A percentile compares a stretch with the other conserved stretches of the same genome.
Conservation (phyloP, 2,797 vertebrate species). For the Crocodylus rhombifer region DNA sequence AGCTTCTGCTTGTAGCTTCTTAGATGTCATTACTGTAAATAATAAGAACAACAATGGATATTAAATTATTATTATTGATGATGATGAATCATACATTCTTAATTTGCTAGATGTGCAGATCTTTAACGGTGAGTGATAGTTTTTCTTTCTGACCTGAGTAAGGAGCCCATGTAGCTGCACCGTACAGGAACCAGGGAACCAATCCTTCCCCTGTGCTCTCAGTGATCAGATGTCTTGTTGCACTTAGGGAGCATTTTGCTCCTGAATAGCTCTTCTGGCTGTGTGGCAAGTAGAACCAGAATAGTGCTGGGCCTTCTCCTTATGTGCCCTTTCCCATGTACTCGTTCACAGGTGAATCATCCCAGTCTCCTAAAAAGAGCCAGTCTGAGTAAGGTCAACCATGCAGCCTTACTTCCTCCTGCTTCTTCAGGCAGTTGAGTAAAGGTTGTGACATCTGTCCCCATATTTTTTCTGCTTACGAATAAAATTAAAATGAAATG, state of each 20-base stretch:
- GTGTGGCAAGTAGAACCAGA: neutral
- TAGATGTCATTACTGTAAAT: constrained; percentile 16
- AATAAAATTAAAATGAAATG: neutral
- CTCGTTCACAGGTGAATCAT: neutral
- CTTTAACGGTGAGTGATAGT: neutral
- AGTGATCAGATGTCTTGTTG: neutral
- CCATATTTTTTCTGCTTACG: neutral
- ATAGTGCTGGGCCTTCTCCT: neutral
- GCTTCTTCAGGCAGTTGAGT: neutral
- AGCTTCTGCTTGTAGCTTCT: constrained; percentile 19
- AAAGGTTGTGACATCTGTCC: neutral
- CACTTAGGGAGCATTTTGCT: neutral
- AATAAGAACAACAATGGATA: neutral
- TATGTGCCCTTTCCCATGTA: neutral
- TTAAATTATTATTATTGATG: neutral
- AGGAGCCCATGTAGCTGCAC: neutral
- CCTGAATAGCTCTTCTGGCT: neutral
- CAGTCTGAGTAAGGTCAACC: neutral
- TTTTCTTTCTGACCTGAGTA: neutral
- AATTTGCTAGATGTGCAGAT: neutral
- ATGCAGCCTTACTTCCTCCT: neutral
- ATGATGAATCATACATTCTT: too few species aligned
- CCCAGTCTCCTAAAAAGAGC: neutral
- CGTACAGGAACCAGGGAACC: neutral
- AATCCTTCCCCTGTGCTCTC: neutral